Evolutionary conservation across 1,140 invertebrate species (phyloP).

Genomic region (Acromyrmex charruanus): DNA sequence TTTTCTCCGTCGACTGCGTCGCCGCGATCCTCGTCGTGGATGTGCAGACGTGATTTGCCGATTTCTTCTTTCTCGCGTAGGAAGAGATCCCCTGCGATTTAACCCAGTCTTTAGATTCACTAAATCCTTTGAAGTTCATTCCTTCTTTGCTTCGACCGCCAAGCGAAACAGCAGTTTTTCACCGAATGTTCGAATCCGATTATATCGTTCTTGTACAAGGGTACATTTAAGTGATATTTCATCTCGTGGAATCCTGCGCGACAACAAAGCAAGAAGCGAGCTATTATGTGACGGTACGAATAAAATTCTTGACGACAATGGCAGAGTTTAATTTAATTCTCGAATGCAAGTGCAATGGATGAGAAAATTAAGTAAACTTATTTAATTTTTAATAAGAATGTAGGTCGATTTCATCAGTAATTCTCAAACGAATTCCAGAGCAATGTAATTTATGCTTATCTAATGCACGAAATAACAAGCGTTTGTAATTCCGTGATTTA

Average conservation of each 20-base stretch:
- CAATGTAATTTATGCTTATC: neutral
- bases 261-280: neutral
- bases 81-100: neutral
- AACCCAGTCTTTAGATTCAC: slow-evolving; percentile 19
- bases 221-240: slow-evolving; percentile 14
- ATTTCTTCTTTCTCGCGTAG: neutral
- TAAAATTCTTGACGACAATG: neutral
- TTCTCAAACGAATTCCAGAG: neutral
- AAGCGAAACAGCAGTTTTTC: slow-evolving; percentile 22
- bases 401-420: neutral
- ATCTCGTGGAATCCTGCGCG: slow-evolving; percentile 11
- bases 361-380: neutral
- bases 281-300: neutral
- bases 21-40: neutral
- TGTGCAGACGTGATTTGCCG: slow-evolving; percentile 20
- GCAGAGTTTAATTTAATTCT: neutral
- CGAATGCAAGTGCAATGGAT: neutral
- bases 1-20: neutral
- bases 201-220: neutral
- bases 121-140: slow-evolving; percentile 34
- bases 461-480: neutral
- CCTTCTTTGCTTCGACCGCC: slow-evolving; percentile 9
- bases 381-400: neutral
- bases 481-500: slow-evolving; percentile 18
- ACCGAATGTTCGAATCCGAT: slow-evolving; percentile 20